A percentile compares a stretch with the other conserved stretches of the same genome.
These are phyloP conservation scores for Ophioderma brevispina DNA, from an alignment of 35 echinoderm and acorn worm genomes.

Conservation along the genomic window DNA sequence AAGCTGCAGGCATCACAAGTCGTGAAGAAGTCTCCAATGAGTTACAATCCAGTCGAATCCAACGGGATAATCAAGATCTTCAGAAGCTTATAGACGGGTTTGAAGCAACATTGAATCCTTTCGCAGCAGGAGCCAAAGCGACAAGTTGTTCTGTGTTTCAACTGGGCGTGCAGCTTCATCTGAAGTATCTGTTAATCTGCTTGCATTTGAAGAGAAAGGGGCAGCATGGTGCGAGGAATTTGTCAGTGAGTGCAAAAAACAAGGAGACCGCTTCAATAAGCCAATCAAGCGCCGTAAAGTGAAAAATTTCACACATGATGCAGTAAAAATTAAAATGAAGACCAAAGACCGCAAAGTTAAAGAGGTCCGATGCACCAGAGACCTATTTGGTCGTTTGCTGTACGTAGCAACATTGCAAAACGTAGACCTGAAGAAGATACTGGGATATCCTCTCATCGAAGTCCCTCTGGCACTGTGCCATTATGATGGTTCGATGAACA, in stretches of 20 bases:
- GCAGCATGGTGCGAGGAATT: conserved; percentile 10
- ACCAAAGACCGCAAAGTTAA: conserved; percentile 8
- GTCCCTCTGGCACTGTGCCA: conserved; percentile 28
- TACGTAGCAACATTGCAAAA: conserved; percentile 11
- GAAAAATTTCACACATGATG: conserved; percentile 20
- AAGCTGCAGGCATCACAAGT: not conserved
- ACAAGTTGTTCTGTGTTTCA: conserved; percentile 29
- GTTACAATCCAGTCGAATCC: conserved; percentile 15
- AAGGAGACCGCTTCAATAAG: conserved; percentile 12
- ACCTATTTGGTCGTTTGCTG: conserved; percentile 36
- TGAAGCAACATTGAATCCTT: not conserved
- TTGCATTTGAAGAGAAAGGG: not conserved
- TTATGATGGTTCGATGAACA: conserved; percentile 23
- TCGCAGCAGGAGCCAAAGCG: not conserved
- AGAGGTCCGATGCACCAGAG: conserved; percentile 19
- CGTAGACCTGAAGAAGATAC: conserved; percentile 5
- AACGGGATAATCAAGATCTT: conserved; percentile 26
- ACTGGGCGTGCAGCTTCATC: not conserved
- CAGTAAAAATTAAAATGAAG: conserved; percentile 9
- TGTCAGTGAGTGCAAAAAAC: not conserved
- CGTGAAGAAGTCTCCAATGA: conserved; percentile 25
- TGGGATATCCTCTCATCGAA: not conserved
- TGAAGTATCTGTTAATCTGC: not conserved
- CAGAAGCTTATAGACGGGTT: not conserved
- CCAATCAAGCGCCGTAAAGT: conserved; percentile 14